phyloP scores from a whole-genome alignment of 2,888 invertebrate species.

The Escarpia spicata region DNA sequence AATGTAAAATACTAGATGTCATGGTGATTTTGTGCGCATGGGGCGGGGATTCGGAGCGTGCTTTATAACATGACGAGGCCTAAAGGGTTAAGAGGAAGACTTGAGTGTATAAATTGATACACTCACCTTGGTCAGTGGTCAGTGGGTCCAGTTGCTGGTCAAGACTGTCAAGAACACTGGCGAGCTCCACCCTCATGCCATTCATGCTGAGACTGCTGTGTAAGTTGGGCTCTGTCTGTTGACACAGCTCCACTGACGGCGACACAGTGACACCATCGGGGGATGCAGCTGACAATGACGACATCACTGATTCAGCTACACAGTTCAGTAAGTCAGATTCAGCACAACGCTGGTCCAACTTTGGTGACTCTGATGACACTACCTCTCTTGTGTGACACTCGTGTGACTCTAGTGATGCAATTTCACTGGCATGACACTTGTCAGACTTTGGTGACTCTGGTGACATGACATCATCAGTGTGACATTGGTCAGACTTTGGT shows the following conservation, averaged over 20 bases:
- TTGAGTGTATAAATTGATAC: too few relatives aligned
- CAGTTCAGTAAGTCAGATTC: not conserved
- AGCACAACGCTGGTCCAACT: not conserved
- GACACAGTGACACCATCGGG: not conserved
- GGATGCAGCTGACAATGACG: not conserved
- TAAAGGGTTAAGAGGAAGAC: too few relatives aligned
- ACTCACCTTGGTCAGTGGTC: not conserved
- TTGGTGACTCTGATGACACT: conserved; percentile 4
- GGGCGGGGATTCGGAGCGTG: too few relatives aligned
- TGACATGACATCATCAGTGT: not conserved
- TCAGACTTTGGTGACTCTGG: not conserved
- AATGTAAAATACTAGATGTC: too few relatives aligned
- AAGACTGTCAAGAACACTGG: conserved; percentile 55
- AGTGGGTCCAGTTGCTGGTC: conserved; percentile 31
- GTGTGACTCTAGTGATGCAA: not conserved
- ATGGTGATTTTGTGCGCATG: too few relatives aligned
- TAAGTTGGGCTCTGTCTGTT: conserved; percentile 51
- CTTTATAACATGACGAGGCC: too few relatives aligned
- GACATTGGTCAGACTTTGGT: not conserved
- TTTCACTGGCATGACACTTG: too few relatives aligned
- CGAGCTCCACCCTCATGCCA: conserved; percentile 58
- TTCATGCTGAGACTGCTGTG: conserved; percentile 55
- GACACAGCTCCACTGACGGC: not conserved
- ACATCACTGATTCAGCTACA: not conserved
- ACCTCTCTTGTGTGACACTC: not conserved